These are phyloP conservation scores for Timandra comae DNA, from an alignment of 2,888 invertebrate genomes.

Conservation along the genomic window DNA sequence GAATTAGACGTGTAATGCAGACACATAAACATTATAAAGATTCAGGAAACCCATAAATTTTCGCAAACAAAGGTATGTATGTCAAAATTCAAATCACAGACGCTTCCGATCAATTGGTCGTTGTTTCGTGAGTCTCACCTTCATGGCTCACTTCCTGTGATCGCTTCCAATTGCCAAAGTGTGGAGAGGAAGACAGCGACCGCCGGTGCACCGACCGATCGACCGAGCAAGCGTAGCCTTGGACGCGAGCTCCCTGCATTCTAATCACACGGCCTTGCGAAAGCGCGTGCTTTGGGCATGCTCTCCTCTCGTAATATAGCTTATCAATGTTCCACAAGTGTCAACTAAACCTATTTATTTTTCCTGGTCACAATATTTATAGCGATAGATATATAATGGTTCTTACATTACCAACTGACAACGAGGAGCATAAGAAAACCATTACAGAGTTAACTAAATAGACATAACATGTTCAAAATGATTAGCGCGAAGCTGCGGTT, in stretches of 20 bases:
- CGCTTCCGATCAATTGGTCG: constrained; percentile 58
- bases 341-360: no score
- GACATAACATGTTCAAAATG: constrained; percentile 41
- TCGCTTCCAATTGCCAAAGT: constrained; percentile 51
- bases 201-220: constrained; percentile 71
- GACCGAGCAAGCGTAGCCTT: constrained; percentile 65
- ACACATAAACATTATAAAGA: no score
- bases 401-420: neutral
- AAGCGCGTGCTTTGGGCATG: constrained; percentile 62
- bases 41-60: constrained; percentile 32
- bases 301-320: constrained; percentile 64
- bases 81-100: constrained; percentile 62
- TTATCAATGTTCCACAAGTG: constrained; percentile 46
- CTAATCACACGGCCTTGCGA: constrained; percentile 74
- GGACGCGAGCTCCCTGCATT: constrained; percentile 74
- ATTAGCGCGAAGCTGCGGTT: constrained; percentile 43
- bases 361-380: no score
- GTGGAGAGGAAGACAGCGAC: constrained; percentile 60
- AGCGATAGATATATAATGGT: neutral
- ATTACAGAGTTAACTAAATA: constrained; percentile 25
- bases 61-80: constrained; percentile 50
- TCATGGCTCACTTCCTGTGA: constrained; percentile 63
- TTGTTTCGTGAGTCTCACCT: constrained; percentile 61
- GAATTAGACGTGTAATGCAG: no score
- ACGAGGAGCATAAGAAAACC: constrained; percentile 27